phyloP scores from a whole-genome alignment of 2,888 invertebrate genomes.

The Adela reaumurella region DNA sequence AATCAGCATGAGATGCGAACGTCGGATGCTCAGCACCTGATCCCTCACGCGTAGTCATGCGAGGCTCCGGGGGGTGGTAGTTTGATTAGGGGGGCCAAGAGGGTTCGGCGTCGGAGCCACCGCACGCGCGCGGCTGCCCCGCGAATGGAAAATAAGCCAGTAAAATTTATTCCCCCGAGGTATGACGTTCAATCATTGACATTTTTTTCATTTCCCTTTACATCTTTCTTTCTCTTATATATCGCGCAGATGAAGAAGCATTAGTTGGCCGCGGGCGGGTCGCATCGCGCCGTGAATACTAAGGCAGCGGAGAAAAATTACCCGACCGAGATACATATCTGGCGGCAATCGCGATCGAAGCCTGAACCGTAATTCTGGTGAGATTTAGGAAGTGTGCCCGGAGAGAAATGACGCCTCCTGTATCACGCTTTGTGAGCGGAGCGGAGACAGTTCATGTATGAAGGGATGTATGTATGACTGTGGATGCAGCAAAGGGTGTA shows the following conservation, averaged over 20 bases:
- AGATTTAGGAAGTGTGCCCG: background rate
- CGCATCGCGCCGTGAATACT: conserved; percentile 34
- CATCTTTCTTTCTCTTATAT: conserved; percentile 18
- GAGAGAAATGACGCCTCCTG: no score
- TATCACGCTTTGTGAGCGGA: no score
- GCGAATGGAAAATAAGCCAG: conserved; percentile 13
- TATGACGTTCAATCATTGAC: conserved; percentile 51
- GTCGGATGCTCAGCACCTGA: background rate
- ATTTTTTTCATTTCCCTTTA: conserved; percentile 26
- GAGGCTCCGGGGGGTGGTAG: no score
- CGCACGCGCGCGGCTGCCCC: background rate
- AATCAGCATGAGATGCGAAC: no score
- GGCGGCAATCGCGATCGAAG: conserved; percentile 24
- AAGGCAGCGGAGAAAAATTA: conserved; percentile 39
- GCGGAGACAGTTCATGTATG: no score
- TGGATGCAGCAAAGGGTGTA: no score
- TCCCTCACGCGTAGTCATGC: background rate
- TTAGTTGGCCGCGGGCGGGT: conserved; percentile 23
- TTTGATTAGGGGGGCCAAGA: background rate
- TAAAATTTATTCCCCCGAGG: conserved; percentile 49
- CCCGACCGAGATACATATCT: conserved; percentile 33
- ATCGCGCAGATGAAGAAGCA: conserved; percentile 13
- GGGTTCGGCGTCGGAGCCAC: background rate
- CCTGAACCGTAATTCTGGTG: conserved; percentile 6
- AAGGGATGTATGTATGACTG: no score